Conservation (phyloP, 2,888 invertebrate genomes). For the Polymixis flavicincta region DNA sequence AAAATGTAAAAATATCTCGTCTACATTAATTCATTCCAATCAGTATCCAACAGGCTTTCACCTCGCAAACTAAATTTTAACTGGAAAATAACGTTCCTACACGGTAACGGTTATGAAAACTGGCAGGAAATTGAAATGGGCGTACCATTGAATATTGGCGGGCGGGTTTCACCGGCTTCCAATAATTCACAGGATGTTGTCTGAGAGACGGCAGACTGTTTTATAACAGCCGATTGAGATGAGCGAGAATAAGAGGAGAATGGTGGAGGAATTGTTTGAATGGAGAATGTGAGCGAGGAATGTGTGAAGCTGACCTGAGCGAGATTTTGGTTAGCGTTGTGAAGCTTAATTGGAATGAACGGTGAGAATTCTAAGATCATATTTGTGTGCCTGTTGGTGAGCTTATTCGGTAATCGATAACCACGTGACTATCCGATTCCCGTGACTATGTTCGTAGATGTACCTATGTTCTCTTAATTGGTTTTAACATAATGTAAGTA, state of each 20-base stretch:
- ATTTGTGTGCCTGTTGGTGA: neutral
- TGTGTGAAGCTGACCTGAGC: conserved; percentile 2
- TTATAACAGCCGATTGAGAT: conserved; percentile 54
- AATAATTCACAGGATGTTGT: conserved; percentile 84
- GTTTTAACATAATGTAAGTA: neutral
- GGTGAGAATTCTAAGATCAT: neutral
- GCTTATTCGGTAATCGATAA: neutral
- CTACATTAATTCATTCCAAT: conserved; percentile 53
- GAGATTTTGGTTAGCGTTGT: conserved; percentile 21
- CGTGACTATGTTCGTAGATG: neutral
- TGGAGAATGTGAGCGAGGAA: neutral
- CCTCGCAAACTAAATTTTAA: conserved; percentile 65
- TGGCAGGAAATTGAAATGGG: conserved; percentile 89
- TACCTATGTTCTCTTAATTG: neutral
- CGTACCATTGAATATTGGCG: conserved; percentile 83
- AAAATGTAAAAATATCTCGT: conserved; percentile 1
- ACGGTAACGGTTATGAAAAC: conserved; percentile 77
- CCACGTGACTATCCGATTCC: too few species aligned
- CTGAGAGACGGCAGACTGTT: conserved; percentile 67
- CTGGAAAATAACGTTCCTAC: conserved; percentile 68
- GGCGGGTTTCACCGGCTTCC: conserved; percentile 77
- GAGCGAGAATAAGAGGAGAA: conserved; percentile 30
- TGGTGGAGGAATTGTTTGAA: conserved; percentile 4
- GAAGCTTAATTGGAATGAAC: conserved; percentile 8
- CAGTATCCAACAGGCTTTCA: conserved; percentile 57